phyloP scores from a whole-genome alignment of 2,113 vertebrate species.

The Podarcis raffonei region DNA sequence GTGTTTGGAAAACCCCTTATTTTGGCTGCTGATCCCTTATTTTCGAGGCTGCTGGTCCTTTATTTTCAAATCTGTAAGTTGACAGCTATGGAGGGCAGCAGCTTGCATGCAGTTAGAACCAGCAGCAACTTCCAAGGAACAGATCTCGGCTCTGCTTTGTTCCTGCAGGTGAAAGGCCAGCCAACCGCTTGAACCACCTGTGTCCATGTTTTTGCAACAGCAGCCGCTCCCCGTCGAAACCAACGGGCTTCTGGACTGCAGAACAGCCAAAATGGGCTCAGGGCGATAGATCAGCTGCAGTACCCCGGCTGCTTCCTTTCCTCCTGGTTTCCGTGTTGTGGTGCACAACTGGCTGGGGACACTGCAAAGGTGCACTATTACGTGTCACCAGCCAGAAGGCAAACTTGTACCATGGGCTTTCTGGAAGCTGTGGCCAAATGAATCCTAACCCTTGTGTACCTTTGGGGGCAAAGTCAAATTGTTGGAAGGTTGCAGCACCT shows the following conservation, averaged over 20 bases:
- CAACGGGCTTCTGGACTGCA: neutral
- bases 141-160: conserved; percentile 36
- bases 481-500: too few species aligned
- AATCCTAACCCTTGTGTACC: too few species aligned
- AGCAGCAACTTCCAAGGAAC: conserved; percentile 45
- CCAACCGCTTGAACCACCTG: neutral
- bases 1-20: too few species aligned
- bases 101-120: conserved; percentile 7
- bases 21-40: too few species aligned
- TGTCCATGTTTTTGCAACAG: too few species aligned
- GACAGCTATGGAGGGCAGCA: too few species aligned
- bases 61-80: too few species aligned
- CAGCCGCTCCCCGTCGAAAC: neutral
- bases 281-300: neutral
- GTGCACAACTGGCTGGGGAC: neutral
- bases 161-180: conserved; percentile 1
- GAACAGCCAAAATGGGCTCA: neutral
- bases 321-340: neutral
- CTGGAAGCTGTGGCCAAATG: neutral
- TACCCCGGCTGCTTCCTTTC: neutral
- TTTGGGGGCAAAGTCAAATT: too few species aligned
- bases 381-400: neutral
- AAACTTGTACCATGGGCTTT: neutral
- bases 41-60: too few species aligned
- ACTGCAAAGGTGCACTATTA: neutral